Base-by-base conservation (phyloP, 2,797 vertebrate species). In the Danio choprae region DNA sequence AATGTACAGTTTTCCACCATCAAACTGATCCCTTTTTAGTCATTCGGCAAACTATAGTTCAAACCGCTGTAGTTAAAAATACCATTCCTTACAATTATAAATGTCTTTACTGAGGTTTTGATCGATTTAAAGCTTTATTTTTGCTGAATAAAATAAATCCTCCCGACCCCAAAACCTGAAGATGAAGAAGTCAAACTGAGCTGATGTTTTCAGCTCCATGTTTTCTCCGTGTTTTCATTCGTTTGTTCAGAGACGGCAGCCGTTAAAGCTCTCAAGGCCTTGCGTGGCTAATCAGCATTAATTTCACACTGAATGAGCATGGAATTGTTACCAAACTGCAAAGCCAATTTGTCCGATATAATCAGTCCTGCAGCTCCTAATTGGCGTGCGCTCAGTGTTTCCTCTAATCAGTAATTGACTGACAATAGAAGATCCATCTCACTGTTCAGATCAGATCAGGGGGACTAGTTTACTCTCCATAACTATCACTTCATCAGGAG, bases 251-350 rank as follows among this genome's bases (percentile, higher is more conserved):
- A 41, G 40, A 56, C 1, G 18, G 29, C 67, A 53, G 29, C 16
- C 12, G 18, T 6, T 44, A 41, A 20, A 1, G 63, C 56, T 75
- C 22, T 60, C 22, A 59, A 63, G 53, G 22, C 62, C 44, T 58
- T 84, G 51, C 62, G 58, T 65, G 43, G 72, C 20, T 77, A 84
- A 81, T 86, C 67, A 80, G 20, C 73, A 59, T 48, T 79, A 38
- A 80, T 84, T 84, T 82, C 80, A 77, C 73, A 77, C 76, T 80
- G 73, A 80, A 74, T 77, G 62, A 69, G 69, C 80, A 59, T 63
- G 43, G 15, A 68, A 73, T 62, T 38, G 67, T 80, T 55, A 75
- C 46, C 48, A 55, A 75, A 70, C 55, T 68, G 71, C 79, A 16
- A 29, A 76, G 71, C 65, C 79, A 77, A 84, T 81, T 84, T 83